Percentiles rank a stretch among this genome's conserved stretches.
These are phyloP conservation scores for Hydractinia echinata DNA, from an alignment of 30 jellyfish, hydroid and myxozoan species.

Conservation along the genomic window DNA sequence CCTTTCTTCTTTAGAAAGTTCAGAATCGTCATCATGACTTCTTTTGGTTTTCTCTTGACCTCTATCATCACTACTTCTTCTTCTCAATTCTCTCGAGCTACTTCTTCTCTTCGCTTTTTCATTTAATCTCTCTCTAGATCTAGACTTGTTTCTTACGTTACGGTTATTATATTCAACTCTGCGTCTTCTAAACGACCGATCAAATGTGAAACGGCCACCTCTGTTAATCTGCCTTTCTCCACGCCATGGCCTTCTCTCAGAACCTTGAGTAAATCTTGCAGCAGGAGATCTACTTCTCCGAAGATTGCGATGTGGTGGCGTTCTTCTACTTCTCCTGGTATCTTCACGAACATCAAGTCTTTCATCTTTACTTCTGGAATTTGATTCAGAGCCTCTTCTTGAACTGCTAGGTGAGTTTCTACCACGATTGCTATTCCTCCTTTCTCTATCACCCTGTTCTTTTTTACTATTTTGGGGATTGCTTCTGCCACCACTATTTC, in stretches of 20 bases:
- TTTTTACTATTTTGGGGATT: no score
- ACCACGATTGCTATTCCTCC: background rate
- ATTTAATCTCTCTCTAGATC: no score
- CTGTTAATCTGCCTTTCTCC: no score
- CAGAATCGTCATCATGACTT: background rate
- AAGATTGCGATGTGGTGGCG: background rate
- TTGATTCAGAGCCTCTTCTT: background rate
- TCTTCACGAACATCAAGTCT: no score
- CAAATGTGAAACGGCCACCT: no score
- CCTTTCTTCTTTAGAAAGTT: background rate
- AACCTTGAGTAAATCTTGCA: background rate
- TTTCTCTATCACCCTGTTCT: background rate
- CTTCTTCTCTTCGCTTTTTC: no score
- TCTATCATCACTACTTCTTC: background rate
- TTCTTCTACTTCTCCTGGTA: no score
- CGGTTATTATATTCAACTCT: no score
- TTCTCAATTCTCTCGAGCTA: background rate
- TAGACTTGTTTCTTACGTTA: no score
- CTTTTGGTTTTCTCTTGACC: background rate
- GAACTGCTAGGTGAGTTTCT: background rate
- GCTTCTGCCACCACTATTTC: no score
- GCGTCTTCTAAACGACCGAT: no score
- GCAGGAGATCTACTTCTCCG: slow-evolving; percentile 15
- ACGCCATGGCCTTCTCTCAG: no score
- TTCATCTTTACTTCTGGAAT: background rate